Conservation (phyloP, 2,797 vertebrate species). For the Perodicticus potto region DNA sequence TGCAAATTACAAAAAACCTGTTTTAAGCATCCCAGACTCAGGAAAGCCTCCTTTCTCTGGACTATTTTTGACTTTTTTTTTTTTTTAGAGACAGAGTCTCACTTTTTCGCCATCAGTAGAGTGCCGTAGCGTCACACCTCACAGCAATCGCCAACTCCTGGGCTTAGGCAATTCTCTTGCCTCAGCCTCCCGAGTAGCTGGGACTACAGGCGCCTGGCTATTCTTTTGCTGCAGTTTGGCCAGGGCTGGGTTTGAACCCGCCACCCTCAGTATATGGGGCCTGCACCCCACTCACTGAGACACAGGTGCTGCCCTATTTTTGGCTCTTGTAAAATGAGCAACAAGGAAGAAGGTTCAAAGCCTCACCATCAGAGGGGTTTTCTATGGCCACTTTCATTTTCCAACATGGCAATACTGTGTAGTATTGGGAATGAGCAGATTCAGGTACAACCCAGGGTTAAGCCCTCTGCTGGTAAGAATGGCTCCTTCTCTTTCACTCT, state of each 20-base stretch:
- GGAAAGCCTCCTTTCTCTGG: neutral
- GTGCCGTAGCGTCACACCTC: no score
- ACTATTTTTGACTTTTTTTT: neutral
- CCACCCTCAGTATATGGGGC: no score
- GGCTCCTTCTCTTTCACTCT: neutral
- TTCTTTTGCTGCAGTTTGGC: no score
- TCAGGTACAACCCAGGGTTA: accelerated
- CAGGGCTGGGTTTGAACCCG: no score
- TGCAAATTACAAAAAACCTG: no score
- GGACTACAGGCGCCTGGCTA: no score
- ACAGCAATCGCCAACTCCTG: no score
- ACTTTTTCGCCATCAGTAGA: no score
- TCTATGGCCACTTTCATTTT: neutral
- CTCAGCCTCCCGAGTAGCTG: no score
- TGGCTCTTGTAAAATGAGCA: neutral
- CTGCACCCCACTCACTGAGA: no score
- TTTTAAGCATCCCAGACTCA: neutral
- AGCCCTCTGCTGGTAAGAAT: constrained; percentile 51
- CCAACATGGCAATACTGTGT: neutral
- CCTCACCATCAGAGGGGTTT: neutral
- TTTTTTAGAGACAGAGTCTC: no score
- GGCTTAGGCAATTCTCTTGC: no score
- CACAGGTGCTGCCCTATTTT: neutral
- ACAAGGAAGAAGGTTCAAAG: neutral
- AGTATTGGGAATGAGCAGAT: neutral